Evolutionary conservation across 2,797 vertebrate species (phyloP).

Genomic region (Labeo calbasu): DNA sequence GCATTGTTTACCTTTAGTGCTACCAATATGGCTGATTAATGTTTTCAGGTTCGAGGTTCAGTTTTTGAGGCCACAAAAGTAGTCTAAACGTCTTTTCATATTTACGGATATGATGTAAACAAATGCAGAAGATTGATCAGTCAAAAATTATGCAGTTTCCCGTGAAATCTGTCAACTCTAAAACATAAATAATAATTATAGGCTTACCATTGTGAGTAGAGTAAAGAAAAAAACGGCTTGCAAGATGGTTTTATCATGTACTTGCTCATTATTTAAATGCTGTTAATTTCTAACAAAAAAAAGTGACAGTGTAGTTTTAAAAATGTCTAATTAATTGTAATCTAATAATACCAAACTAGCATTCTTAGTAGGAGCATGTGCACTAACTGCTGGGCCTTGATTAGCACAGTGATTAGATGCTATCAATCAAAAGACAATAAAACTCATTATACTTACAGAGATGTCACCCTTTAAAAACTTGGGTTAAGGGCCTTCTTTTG

Average conservation of each 20-base stretch:
- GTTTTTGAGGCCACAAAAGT: too few species aligned
- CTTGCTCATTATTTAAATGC: neutral
- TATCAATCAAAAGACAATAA: neutral
- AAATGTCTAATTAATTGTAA: neutral
- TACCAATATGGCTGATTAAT: too few species aligned
- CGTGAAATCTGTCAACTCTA: neutral
- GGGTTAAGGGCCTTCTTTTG: neutral
- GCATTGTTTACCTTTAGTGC: too few species aligned
- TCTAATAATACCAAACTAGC: neutral
- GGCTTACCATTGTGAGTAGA: neutral
- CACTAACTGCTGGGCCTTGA: constrained; percentile 7
- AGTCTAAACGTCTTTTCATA: too few species aligned
- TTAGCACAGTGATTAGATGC: neutral
- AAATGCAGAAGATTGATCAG: neutral
- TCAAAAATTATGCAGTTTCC: neutral
- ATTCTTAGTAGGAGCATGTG: neutral
- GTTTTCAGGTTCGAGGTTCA: too few species aligned
- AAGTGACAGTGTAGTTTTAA: neutral
- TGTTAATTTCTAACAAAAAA: neutral
- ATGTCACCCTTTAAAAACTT: neutral
- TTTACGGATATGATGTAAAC: too few species aligned
- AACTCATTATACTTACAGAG: neutral
- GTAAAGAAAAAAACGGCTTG: neutral
- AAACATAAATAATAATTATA: neutral
- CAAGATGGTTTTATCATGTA: neutral